Evolutionary conservation across 2,113 vertebrate genomes (phyloP).

Genomic region (Coptodon rendalli): DNA sequence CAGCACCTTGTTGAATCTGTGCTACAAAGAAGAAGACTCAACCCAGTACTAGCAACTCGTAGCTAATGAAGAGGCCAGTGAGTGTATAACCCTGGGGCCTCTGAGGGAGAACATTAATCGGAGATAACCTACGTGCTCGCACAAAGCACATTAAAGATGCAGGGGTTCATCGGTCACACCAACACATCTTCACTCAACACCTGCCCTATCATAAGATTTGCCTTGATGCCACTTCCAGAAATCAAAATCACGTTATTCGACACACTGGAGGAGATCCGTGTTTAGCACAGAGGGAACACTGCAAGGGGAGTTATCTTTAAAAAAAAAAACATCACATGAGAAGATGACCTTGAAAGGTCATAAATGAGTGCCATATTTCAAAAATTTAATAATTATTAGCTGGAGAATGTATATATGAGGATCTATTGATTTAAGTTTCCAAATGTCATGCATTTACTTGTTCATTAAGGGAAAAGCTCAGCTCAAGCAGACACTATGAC

Average conservation of each 20-base stretch:
- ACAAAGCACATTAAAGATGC: not conserved
- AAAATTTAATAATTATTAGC: not conserved
- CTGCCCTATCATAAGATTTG: not conserved
- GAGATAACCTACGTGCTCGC: not conserved
- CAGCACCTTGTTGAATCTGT: not conserved
- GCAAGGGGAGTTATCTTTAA: not conserved
- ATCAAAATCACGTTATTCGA: not conserved
- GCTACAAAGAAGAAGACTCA: not conserved
- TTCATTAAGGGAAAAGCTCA: not conserved
- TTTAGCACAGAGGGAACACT: not conserved
- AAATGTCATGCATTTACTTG: not conserved
- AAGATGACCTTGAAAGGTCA: not conserved
- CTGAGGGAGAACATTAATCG: not conserved
- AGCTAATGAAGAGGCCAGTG: not conserved
- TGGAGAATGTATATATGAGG: not conserved
- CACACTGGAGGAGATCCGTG: not conserved
- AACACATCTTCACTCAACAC: not conserved
- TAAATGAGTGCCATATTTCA: not conserved
- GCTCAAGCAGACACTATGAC: constrained; percentile 18
- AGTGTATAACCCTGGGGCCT: not conserved
- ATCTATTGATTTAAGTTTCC: not conserved
- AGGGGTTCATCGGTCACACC: not conserved
- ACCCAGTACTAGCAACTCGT: not conserved
- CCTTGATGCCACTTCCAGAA: not conserved
- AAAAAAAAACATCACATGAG: not conserved